These are phyloP conservation scores for Tragelaphus scriptus DNA, from an alignment of 2,113 vertebrate genomes.

Conservation along the genomic window DNA sequence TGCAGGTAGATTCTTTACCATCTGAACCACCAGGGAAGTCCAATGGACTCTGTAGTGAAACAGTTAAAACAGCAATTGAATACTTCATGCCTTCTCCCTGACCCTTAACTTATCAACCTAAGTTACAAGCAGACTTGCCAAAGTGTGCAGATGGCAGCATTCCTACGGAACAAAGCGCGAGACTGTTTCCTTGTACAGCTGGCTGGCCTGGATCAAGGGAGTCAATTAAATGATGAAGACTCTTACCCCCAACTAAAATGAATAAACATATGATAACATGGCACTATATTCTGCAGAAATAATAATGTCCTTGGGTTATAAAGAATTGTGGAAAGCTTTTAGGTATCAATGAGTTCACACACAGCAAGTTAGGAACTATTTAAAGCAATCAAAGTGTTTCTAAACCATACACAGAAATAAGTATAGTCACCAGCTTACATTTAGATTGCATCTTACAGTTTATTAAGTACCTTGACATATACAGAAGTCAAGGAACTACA, in stretches of 20 bases:
- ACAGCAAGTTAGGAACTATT: not conserved
- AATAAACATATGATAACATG: not conserved
- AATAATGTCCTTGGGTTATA: not conserved
- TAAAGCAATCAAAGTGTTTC: not conserved
- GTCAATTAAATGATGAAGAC: slow-evolving; percentile 19
- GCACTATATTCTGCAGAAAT: not conserved
- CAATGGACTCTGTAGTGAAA: not conserved
- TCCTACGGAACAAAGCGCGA: slow-evolving; percentile 73
- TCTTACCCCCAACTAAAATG: not conserved
- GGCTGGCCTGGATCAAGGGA: slow-evolving; percentile 59
- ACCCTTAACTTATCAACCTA: slow-evolving; percentile 70
- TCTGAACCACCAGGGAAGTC: not conserved
- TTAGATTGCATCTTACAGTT: not conserved
- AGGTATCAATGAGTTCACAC: not conserved
- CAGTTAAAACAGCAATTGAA: slow-evolving; percentile 34
- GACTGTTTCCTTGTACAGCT: slow-evolving; percentile 66
- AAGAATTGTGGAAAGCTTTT: not conserved
- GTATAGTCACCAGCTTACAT: not conserved
- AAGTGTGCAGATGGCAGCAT: slow-evolving; percentile 68
- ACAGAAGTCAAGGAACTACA: not conserved
- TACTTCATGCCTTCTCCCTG: slow-evolving; percentile 21
- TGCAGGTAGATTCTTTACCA: not conserved
- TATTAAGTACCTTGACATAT: not conserved
- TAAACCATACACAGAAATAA: not conserved
- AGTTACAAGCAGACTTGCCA: slow-evolving; percentile 77